Evolutionary conservation across 2,113 vertebrate genomes (phyloP).

Genomic region (Isurus oxyrinchus): DNA sequence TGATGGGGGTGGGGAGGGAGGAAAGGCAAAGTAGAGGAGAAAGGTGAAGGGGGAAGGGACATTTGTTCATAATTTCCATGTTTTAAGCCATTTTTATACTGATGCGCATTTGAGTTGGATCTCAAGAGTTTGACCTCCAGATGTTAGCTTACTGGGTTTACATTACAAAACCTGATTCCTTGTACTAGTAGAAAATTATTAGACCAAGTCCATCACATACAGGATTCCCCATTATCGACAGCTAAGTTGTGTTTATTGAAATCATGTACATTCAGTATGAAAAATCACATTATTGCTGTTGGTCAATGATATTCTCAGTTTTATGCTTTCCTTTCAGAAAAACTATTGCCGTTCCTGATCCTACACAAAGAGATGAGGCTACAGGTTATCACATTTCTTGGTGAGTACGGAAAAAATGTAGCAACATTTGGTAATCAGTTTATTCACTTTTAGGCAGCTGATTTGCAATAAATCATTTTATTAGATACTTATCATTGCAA

Average conservation of each 20-base stretch:
- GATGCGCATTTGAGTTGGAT: neutral
- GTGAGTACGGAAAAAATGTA: slow-evolving; percentile 4
- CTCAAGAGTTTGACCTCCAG: neutral
- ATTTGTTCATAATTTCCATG: neutral
- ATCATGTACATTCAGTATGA: neutral
- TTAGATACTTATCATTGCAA: neutral
- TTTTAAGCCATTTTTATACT: neutral
- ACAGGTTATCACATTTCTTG: neutral
- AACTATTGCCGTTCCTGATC: neutral
- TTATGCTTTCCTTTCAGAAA: slow-evolving; percentile 2
- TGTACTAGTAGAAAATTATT: neutral
- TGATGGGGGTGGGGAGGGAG: neutral
- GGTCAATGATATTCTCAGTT: neutral
- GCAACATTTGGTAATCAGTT: neutral
- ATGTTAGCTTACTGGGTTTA: neutral
- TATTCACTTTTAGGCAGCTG: neutral
- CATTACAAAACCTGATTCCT: neutral
- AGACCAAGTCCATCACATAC: neutral
- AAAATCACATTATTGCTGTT: neutral
- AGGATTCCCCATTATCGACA: neutral
- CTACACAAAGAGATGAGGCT: neutral
- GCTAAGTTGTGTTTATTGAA: no score
- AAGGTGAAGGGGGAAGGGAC: no score
- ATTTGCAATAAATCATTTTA: neutral
- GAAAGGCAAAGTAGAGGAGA: neutral